Base-by-base conservation (phyloP, 2,797 vertebrate species). In the Kryptopterus vitreolus region DNA sequence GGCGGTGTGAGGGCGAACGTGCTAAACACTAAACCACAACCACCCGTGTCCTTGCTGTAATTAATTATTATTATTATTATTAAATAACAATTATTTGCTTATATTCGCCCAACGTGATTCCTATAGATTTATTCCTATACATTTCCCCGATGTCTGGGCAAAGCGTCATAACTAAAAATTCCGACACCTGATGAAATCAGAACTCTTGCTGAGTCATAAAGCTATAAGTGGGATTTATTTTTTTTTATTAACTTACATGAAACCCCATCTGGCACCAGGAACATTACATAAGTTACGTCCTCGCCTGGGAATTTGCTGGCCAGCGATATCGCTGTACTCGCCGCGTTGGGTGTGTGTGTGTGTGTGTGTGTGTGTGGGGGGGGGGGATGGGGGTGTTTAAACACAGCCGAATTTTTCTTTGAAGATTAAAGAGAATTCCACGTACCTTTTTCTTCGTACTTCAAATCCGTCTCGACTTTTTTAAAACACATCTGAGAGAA, bases 161-260 rank as follows among this genome's bases (percentile, higher is more conserved):
- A n/a, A n/a, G n/a, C n/a, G n/a, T n/a, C n/a, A n/a, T 75, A 18
- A 43, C 53, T 82, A 73, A 70, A 79, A 79, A 81, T 78, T 74
- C 62, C 66, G 83, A 52, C 77, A 81, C 79, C 79, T 85, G 84
- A 66, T 55, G 66, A 53, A 62, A 83, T 85, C 79, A 77, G 79
- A 66, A 69, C 55, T 63, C 71, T 76, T 43, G 58, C 72, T 52
- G 62, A 74, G 82, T 69, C 83, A 81, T 81, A 83, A 85, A 75
- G 68, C 69, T 24, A 24, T 85, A 76, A 29, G 43, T 79, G 61
- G 61, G 71, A 74, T 13, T 12, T n/a, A n/a, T 24, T 20, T 72
- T 72, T 81, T 85, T 85, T 83, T 77, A 81, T 85, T 83, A 83
- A 77, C 68, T 71, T 79, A 69, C 61, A 66, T 63, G 72, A 80